These are phyloP conservation scores for Pomatostomus ruficeps DNA, from an alignment of 2,113 vertebrate genomes.

Conservation along the genomic window DNA sequence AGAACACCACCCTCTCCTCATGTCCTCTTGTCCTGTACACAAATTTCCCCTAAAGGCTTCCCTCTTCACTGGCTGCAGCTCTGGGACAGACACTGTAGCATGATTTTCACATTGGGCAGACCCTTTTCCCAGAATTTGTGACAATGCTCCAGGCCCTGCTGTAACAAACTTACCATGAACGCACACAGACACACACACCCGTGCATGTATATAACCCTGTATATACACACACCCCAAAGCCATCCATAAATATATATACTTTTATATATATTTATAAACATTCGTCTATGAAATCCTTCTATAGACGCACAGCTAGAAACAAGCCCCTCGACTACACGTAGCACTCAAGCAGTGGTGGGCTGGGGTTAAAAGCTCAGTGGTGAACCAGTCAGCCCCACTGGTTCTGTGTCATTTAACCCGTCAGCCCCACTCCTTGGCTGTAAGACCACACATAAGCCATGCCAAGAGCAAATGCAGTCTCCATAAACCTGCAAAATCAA, in stretches of 20 bases:
- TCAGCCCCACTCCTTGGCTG: not conserved
- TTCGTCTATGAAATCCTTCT: not conserved
- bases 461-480: not conserved
- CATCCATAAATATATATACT: not conserved
- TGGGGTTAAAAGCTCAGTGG: not conserved
- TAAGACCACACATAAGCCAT: not conserved
- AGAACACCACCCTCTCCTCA: not conserved
- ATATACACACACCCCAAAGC: not conserved
- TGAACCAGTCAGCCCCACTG: not conserved
- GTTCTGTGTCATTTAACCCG: not conserved
- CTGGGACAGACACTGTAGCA: not conserved
- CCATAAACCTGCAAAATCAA: not conserved
- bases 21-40: not conserved
- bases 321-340: not conserved
- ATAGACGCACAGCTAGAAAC: not conserved
- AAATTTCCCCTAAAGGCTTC: not conserved
- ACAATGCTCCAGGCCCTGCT: too few relatives aligned
- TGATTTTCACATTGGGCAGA: rapidly evolving
- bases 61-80: not conserved
- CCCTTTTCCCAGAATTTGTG: not conserved
- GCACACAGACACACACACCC: not conserved
- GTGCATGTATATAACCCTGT: not conserved
- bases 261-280: not conserved
- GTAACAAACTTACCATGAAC: not conserved
- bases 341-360: not conserved